Conservation (phyloP, 1,140 invertebrate species). For the Eueides isabella region DNA sequence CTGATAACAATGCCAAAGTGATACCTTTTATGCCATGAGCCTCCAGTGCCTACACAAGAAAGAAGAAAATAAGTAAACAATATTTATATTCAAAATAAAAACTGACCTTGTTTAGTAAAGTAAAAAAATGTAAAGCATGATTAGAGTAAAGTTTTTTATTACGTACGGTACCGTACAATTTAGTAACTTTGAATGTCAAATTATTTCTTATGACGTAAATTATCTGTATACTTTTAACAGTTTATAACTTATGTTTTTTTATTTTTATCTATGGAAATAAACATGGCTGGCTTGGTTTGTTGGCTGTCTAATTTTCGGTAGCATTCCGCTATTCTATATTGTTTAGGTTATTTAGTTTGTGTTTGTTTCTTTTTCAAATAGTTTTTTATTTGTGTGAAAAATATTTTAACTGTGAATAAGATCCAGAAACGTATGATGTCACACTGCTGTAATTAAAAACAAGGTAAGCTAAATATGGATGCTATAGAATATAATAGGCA, state of each 20-base stretch:
- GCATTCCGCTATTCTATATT: conserved; percentile 42
- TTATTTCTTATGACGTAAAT: too few relatives aligned
- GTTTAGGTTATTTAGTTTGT: conserved; percentile 52
- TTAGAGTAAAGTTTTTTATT: too few relatives aligned
- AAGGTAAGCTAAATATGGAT: conserved; percentile 63
- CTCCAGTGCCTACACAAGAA: too few relatives aligned
- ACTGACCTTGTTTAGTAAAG: too few relatives aligned
- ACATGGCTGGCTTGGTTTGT: conserved; percentile 58
- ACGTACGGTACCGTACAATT: too few relatives aligned
- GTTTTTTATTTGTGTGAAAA: conserved; percentile 31
- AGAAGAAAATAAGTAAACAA: too few relatives aligned
- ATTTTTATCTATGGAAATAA: conserved; percentile 44
- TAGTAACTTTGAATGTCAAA: too few relatives aligned
- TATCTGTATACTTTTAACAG: neutral
- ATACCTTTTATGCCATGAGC: too few relatives aligned
- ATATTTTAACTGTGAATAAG: conserved; percentile 8
- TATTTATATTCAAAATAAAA: too few relatives aligned
- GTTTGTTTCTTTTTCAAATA: conserved; percentile 35
- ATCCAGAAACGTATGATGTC: conserved; percentile 56
- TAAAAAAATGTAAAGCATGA: too few relatives aligned
- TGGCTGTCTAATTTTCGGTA: conserved; percentile 55
- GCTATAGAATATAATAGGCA: conserved; percentile 23
- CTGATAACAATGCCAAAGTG: too few relatives aligned
- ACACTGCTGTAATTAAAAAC: conserved; percentile 56
- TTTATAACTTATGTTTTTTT: conserved; percentile 21